These are phyloP conservation scores for Agonopterix alstromeriana DNA, from an alignment of 2,888 invertebrate species.

Conservation along the genomic window DNA sequence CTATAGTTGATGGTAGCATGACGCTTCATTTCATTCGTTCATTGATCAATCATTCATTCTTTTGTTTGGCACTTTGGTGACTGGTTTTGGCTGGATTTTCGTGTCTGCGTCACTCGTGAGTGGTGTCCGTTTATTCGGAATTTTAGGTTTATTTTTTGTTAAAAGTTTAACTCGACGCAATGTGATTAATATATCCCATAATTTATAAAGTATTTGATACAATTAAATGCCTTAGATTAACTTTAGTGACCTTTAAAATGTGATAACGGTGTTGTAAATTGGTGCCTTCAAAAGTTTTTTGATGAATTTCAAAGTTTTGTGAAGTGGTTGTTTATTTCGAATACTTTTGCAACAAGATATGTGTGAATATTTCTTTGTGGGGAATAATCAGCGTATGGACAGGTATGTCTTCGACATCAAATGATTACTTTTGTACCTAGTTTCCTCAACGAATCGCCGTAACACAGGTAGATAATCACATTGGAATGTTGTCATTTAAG, in stretches of 20 bases:
- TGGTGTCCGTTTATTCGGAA: conserved; percentile 9
- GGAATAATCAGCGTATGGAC: neutral
- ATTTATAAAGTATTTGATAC: neutral
- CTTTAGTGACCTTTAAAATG: conserved; percentile 17
- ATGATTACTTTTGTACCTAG: neutral
- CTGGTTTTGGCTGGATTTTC: conserved; percentile 2
- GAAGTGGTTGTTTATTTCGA: conserved; percentile 12
- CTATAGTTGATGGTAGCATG: conserved; percentile 1
- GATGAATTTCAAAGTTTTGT: conserved; percentile 35
- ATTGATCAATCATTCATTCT: neutral
- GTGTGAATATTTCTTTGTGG: conserved; percentile 1
- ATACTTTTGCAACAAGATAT: conserved; percentile 3
- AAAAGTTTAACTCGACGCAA: conserved; percentile 2
- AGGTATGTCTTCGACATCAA: conserved; percentile 1
- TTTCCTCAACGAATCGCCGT: neutral
- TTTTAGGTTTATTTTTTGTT: conserved; percentile 2
- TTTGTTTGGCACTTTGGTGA: neutral
- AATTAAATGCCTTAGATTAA: conserved; percentile 16
- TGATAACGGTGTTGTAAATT: conserved; percentile 27
- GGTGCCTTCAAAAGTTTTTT: conserved; percentile 56
- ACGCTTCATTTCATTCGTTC: conserved; percentile 6
- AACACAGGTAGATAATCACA: conserved; percentile 9
- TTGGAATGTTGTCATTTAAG: conserved; percentile 8
- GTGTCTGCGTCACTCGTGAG: conserved; percentile 31
- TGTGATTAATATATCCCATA: conserved; percentile 2